These are phyloP conservation scores for Premnoplex brunnescens DNA, from an alignment of 2,797 vertebrate genomes.

Conservation along the genomic window DNA sequence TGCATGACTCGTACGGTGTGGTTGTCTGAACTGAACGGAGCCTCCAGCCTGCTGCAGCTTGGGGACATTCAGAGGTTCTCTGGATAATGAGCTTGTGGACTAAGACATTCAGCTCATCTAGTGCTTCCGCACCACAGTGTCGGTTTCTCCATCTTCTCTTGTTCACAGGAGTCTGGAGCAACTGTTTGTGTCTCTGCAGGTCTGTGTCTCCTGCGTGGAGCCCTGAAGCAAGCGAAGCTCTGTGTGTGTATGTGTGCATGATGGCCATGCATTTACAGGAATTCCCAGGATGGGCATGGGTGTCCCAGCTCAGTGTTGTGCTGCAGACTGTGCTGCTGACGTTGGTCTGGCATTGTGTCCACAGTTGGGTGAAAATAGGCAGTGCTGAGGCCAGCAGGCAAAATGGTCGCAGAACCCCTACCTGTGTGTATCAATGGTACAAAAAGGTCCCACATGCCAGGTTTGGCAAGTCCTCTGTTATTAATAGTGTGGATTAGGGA, in stretches of 20 bases:
- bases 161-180: fast-evolving
- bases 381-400: not conserved
- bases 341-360: fast-evolving
- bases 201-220: not conserved
- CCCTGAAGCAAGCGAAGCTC: fast-evolving
- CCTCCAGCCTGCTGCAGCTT: not conserved
- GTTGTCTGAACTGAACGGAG: fast-evolving
- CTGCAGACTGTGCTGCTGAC: not conserved
- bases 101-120: not conserved
- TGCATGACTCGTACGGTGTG: not conserved
- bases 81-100: not conserved
- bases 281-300: not conserved
- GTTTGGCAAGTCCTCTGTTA: not conserved
- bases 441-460: not conserved
- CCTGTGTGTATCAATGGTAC: not conserved
- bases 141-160: not conserved
- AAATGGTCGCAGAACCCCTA: not conserved
- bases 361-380: not conserved
- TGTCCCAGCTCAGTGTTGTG: not conserved
- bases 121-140: not conserved
- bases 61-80: not conserved
- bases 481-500: not conserved
- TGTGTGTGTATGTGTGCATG: not conserved
- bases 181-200: not conserved
- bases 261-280: not conserved